phyloP scores from a whole-genome alignment of 2,797 vertebrate genomes.

The Botia almorhae region DNA sequence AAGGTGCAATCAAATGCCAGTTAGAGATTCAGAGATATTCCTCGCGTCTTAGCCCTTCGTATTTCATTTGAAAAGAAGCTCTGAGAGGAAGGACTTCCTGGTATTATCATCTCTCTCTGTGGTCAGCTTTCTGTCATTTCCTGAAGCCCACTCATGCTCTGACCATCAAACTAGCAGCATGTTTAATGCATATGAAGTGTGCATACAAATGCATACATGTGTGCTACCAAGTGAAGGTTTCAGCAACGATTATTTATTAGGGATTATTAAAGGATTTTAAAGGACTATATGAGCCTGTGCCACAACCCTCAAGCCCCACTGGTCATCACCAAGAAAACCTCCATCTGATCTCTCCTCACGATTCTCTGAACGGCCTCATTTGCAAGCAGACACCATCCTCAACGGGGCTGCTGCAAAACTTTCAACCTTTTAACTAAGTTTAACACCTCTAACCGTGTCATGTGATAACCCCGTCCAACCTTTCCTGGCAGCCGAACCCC shows the following conservation, averaged over 20 bases:
- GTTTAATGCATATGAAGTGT: background rate
- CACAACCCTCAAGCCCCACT: background rate
- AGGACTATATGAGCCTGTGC: slow-evolving; percentile 5
- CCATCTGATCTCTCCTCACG: background rate
- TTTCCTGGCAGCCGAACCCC: slow-evolving; percentile 31
- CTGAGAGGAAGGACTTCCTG: background rate
- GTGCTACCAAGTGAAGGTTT: too few relatives aligned
- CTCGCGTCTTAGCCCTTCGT: background rate
- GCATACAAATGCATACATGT: too few relatives aligned
- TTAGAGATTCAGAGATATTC: background rate
- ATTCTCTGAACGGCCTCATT: slow-evolving; percentile 32
- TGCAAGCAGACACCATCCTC: slow-evolving; percentile 28
- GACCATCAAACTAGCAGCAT: background rate
- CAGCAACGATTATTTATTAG: slow-evolving; percentile 38
- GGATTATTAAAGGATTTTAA: background rate
- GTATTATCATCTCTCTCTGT: background rate
- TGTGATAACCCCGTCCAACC: slow-evolving; percentile 41
- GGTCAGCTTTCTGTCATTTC: background rate
- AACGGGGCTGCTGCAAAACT: slow-evolving; percentile 8
- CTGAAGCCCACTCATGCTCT: background rate
- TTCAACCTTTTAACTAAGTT: slow-evolving; percentile 38
- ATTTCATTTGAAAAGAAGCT: background rate
- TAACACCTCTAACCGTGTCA: slow-evolving; percentile 18
- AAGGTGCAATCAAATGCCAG: background rate
- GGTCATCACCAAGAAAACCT: background rate